Evolutionary conservation across 2,888 invertebrate genomes (phyloP), one percentile per base, ranked within the genome.

Genomic region (Scaptomyza caliginosa): DNA sequence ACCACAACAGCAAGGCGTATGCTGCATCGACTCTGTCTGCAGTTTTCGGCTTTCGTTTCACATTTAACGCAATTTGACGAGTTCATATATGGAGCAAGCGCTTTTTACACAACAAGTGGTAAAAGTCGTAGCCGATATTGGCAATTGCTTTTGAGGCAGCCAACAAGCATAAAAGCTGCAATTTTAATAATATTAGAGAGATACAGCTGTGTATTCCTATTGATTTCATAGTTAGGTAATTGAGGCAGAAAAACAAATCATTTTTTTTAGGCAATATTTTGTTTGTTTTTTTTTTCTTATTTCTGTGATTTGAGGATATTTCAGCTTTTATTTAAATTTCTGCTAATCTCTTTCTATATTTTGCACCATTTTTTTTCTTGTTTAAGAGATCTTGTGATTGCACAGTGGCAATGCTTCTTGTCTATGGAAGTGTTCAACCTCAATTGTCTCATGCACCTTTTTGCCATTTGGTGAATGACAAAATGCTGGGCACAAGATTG

Each of bases 381-480:
- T n/a, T n/a, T n/a, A n/a, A n/a, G n/a, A n/a, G n/a, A n/a, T n/a
- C n/a, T n/a, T n/a, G n/a, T n/a, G n/a, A n/a, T n/a, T n/a, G n/a
- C n/a, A n/a, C n/a, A n/a, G n/a, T n/a, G 26, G 2, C 3, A n/a
- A 1, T 28, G 26, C 28, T 3, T 2, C 3, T 2, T 3, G 4
- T 21, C 4, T n/a, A 48, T 21, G 24, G 46, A 19, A 43, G 55
- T 60, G 45, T 13, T 43, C 46, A 55, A 38, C 21, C 40, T n/a
- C 38, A 57, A 64, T 54, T 54, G 50, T 19, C 39, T n/a, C 17
- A 26, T 40, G 30, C 30, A 26, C 17, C 28, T 32, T 32, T 36
- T 2, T 21, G 8, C 17, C 17, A 21, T 39, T 17, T 19, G 39
- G 0, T 26, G 26, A 26, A n/a, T 26, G 26, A 26, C 4, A 17